Evolutionary conservation across 1,140 invertebrate species (phyloP), one percentile per base, ranked within the genome.

Genomic region (Apis cerana): DNA sequence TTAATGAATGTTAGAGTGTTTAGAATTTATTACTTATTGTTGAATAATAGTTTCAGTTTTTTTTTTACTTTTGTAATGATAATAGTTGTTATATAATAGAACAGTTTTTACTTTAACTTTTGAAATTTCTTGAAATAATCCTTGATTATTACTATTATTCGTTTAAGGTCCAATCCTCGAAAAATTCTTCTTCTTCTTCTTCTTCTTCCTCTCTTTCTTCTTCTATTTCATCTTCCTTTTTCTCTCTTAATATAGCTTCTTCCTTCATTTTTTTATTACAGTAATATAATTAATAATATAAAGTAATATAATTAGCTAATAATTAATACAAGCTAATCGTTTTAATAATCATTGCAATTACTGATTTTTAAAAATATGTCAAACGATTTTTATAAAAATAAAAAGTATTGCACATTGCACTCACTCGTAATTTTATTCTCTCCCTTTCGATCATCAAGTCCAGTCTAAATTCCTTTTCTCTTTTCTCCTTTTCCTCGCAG

Each of bases 361-460:
- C 11, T 13, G n/a, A 79, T 71, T 56, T 62, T 54, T 11, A 3
- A 9, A 59, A 23, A 56, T 43, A 17, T 4, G 21, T 19, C 1
- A 1, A 19, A 68, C n/a, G 11, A 61, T 43, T 72, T 5, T 75
- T 33, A 11, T 56, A 27, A 74, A 69, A 61, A 19, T 23, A 74
- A 27, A 2, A 68, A 54, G 21, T 61, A 10, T 11, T 7, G 19
- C 50, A 50, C 52, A 33, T 70, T 76, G 54, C 9, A 8, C n/a
- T 43, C 70, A 90, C 86, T 54, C 70, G 48, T 13, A 69, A 1
- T 50, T 54, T 68, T 12, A 75, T 67, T 17, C 61, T 84, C 71
- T 89, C 68, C 9, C 83, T 82, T 33, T 86, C 70, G 10, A 80
- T 68, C 56, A 62, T 68, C 21, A 91, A 52, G 62, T 91, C 87